Evolutionary conservation across 2,113 vertebrate genomes (phyloP).

Genomic region (Stigmatopora argus): DNA sequence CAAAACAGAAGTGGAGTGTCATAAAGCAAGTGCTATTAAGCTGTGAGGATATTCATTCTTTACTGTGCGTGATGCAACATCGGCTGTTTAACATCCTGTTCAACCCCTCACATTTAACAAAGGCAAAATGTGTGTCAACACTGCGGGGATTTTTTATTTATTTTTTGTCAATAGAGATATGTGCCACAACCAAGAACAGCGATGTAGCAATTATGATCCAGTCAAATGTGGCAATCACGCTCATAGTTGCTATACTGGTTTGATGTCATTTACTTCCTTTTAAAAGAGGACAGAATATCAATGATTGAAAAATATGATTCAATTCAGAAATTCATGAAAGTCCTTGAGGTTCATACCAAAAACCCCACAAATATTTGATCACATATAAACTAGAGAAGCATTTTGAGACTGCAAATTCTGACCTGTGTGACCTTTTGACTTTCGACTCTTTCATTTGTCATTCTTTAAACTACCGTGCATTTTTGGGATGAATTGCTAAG

Average conservation of each 20-base stretch:
- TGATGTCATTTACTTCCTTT: slow-evolving; percentile 4
- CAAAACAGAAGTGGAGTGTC: neutral
- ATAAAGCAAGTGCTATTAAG: neutral
- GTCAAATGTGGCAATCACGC: neutral
- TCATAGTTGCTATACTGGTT: neutral
- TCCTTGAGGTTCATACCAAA: too few species aligned
- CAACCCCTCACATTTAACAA: slow-evolving; percentile 3
- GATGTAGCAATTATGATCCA: neutral
- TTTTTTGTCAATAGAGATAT: too few species aligned
- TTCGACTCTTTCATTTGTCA: too few species aligned
- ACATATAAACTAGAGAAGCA: too few species aligned
- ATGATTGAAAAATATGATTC: neutral
- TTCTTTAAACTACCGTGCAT: too few species aligned
- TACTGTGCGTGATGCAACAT: slow-evolving; percentile 38
- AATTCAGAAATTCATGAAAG: neutral
- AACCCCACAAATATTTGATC: too few species aligned
- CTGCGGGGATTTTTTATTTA: neutral
- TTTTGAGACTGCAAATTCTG: too few species aligned
- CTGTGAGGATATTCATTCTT: neutral
- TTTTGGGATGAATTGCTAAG: too few species aligned
- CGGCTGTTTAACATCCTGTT: slow-evolving; percentile 43
- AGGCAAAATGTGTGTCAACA: neutral
- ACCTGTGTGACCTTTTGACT: too few species aligned
- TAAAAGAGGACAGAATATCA: neutral
- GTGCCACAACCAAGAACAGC: neutral